Base-by-base conservation (phyloP, 1,140 invertebrate species). In the Phymorhynchus buccinoides region DNA sequence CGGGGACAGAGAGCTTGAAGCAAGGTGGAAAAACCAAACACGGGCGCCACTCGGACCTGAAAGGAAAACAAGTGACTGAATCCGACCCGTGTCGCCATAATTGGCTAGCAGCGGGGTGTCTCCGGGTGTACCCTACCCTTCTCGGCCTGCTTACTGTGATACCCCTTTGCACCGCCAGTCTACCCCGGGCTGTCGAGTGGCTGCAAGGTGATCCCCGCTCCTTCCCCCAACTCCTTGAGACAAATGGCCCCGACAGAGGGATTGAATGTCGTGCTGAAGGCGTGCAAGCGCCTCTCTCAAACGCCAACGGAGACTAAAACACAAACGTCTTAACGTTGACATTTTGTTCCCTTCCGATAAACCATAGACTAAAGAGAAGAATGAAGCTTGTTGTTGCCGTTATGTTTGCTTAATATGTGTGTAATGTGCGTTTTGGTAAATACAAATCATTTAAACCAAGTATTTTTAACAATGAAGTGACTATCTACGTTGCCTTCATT, bases 21-120 rank as follows among this genome's bases (percentile, higher is more conserved):
- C 14, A 35, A 22, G 73, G 73, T 37, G 32, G 73, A 75, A 75
- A n/a, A 75, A 41, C 73, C 73, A 75, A 75, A 75, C 73, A 75
- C 16, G 14, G 73, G 35, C 35, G 73, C 42, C 73, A 75, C 37
- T 35, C 42, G 73, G 73, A 41, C 35, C 35, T 27, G 73, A 41
- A 75, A 75, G 73, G 30, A 75, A 75, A 75, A 75, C 35, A 75
- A 75, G 73, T 75, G 73, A 37, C 73, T 16, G 73, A 75, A 75
- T 39, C 35, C 35, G 73, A 75, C 14, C 73, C 37, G 73, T 62
- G 73, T 37, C 73, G 73, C 73, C 42, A 30, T 41, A 75, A 75
- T 75, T 75, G 73, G 73, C 37, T 75, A 37, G 32, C 73, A 18
- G 73, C 42, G 37, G 73, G 73, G 73, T 75, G 73, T 75, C 73